phyloP scores from a whole-genome alignment of 2,888 invertebrate species.

The Rhamphomyia laevipes region DNA sequence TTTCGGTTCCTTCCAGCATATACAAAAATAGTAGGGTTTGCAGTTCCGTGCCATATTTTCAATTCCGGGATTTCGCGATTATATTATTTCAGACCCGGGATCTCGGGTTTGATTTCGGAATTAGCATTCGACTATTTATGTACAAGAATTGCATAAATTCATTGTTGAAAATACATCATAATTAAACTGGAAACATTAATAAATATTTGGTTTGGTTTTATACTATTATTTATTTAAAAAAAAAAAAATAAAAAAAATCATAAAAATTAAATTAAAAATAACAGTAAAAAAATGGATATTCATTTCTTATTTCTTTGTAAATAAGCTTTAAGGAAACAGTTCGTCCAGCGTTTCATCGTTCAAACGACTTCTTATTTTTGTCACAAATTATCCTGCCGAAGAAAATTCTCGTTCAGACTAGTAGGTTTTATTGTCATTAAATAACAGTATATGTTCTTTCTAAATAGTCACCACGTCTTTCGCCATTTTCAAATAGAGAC shows the following conservation, averaged over 20 bases:
- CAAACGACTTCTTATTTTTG: neutral
- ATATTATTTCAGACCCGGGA: too few species aligned
- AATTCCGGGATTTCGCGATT: too few species aligned
- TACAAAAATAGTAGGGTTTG: too few species aligned
- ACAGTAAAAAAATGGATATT: neutral
- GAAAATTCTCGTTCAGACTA: conserved; percentile 7
- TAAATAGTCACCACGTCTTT: neutral
- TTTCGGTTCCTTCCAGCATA: too few species aligned
- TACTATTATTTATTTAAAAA: neutral
- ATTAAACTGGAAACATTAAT: neutral
- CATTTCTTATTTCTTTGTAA: neutral
- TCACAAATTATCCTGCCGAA: conserved; percentile 2
- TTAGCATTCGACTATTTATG: too few species aligned
- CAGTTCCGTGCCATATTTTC: too few species aligned
- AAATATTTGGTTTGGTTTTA: neutral
- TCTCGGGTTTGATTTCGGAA: too few species aligned
- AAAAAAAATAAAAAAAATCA: neutral
- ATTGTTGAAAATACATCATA: too few species aligned
- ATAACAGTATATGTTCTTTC: neutral
- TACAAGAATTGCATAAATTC: too few species aligned
- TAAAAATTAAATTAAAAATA: neutral
- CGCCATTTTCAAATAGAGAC: conserved; percentile 3
- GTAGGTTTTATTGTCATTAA: conserved; percentile 1
- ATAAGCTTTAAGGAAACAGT: neutral
- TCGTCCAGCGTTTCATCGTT: neutral